A percentile compares a stretch with the other conserved stretches of the same genome.
Evolutionary conservation across 2,113 vertebrate species (phyloP).

Genomic region (Sebastes schlegelii): DNA sequence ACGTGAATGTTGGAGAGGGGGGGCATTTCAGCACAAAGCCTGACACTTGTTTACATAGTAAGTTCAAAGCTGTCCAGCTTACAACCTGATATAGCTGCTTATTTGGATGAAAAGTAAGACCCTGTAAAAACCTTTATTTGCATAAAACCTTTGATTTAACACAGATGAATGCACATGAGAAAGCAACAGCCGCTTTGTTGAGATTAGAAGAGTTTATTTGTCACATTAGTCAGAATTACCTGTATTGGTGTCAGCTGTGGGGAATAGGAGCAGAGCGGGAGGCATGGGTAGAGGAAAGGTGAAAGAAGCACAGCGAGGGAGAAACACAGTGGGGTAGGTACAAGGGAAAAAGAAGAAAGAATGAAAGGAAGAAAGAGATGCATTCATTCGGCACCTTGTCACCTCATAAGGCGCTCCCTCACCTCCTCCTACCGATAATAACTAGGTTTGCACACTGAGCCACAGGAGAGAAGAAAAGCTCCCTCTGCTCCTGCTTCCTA

Average conservation of each 20-base stretch:
- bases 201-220: slow-evolving; percentile 86
- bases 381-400: slow-evolving; percentile 49
- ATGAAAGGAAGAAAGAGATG: slow-evolving; percentile 46
- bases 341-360: slow-evolving; percentile 23
- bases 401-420: slow-evolving; percentile 56
- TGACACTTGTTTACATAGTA: slow-evolving; percentile 83
- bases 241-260: slow-evolving; percentile 76
- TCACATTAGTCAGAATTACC: slow-evolving; percentile 86
- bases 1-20: slow-evolving; percentile 58
- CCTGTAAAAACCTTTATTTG: slow-evolving; percentile 76
- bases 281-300: slow-evolving; percentile 40
- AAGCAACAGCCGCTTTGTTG: slow-evolving; percentile 77
- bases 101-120: slow-evolving; percentile 76
- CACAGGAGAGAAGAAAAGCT: slow-evolving; percentile 63
- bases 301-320: slow-evolving; percentile 39
- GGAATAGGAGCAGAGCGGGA: slow-evolving; percentile 31
- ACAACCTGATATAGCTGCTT: slow-evolving; percentile 73
- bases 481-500: slow-evolving; percentile 63
- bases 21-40: slow-evolving; percentile 61
- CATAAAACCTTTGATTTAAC: slow-evolving; percentile 86
- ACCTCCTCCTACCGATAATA: slow-evolving; percentile 66
- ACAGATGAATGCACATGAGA: slow-evolving; percentile 73
- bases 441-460: slow-evolving; percentile 68
- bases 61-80: slow-evolving; percentile 82
- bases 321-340: slow-evolving; percentile 23